These are phyloP conservation scores for Polietes domitor DNA, from an alignment of 2,888 invertebrate species.

Conservation along the genomic window DNA sequence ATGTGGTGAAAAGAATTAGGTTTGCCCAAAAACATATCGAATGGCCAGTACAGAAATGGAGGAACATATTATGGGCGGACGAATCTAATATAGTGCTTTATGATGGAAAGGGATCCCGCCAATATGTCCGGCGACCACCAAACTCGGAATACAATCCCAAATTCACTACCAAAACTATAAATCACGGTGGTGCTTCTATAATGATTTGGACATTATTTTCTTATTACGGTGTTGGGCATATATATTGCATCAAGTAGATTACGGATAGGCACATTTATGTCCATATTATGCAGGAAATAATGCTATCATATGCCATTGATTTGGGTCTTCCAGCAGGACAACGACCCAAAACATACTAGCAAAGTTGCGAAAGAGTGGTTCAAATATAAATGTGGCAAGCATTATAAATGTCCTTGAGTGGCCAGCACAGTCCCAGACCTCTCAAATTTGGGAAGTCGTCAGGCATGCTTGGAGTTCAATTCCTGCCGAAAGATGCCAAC, in stretches of 20 bases:
- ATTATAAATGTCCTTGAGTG: not conserved
- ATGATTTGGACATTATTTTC: slow-evolving; percentile 14
- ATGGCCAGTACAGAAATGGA: not conserved
- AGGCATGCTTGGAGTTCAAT: not conserved
- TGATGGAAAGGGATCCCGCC: slow-evolving; percentile 11
- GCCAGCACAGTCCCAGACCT: not conserved
- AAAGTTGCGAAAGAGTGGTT: too few species aligned
- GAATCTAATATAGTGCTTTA: not conserved
- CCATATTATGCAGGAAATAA: not conserved
- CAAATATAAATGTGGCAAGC: not conserved
- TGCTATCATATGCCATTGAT: not conserved
- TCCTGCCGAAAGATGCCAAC: not conserved
- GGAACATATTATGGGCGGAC: not conserved
- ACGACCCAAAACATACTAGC: too few species aligned
- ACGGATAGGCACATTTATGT: slow-evolving; percentile 19
- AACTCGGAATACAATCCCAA: not conserved
- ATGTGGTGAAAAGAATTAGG: not conserved
- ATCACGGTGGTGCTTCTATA: not conserved
- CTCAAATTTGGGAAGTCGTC: not conserved
- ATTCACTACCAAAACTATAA: not conserved
- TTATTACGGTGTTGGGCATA: slow-evolving; percentile 13
- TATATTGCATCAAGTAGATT: not conserved
- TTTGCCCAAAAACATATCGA: not conserved
- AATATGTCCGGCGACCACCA: slow-evolving; percentile 17
- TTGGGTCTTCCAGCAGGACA: slow-evolving; percentile 10